Base-by-base conservation (phyloP, 53 echinoderm and acorn worm genomes). In the Stichopus horrens region DNA sequence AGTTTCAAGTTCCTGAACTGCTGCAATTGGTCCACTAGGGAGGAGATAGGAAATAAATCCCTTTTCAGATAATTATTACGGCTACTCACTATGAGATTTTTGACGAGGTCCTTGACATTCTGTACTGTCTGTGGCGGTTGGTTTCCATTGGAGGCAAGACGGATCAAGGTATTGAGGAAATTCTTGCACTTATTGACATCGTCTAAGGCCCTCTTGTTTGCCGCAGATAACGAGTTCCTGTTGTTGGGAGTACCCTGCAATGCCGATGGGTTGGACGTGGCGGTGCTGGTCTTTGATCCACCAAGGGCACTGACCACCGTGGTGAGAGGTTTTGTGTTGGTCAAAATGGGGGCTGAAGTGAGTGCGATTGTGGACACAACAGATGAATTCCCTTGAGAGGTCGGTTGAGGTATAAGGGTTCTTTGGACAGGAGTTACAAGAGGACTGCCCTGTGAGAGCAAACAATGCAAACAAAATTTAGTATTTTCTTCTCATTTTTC, bases 151-250 rank as follows among this genome's bases (percentile, higher is more conserved):
- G 97, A 95, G 11, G 97, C 97, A 73, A 97, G 90, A 73, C 93
- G 95, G 73, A 97, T 97, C 88, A 97, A 86, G 73, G 97, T 97
- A 54, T 95, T 97, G 88, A 97, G 86, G 77, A 97, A 97, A 89
- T 97, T 97, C 91, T 91, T 91, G 85, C 97, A 97, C 77, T 97
- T 97, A 74, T 97, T 97, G 23, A 97, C 97, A 76, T 95, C 95
- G 20, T 97, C 97, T 93, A 97, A 91, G 21, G 95, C 95, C 58
- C 87, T 74, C 23, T 87, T 87, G 37, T 75, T 87, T 52, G 54
- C 86, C 52, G 52, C 73, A n/a, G 87, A 74, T 5, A 87, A 9
- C 16, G 67, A 65, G 37, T 63, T 67, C 23, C 65, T 63, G 65
- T 85, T 85, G 52, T 53, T 65, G 9, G 53, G 66, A 56, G 14